A percentile compares a stretch with the other conserved stretches of the same genome.
Conservation (phyloP, 2,888 invertebrate genomes). For the Orgyia antiqua region DNA sequence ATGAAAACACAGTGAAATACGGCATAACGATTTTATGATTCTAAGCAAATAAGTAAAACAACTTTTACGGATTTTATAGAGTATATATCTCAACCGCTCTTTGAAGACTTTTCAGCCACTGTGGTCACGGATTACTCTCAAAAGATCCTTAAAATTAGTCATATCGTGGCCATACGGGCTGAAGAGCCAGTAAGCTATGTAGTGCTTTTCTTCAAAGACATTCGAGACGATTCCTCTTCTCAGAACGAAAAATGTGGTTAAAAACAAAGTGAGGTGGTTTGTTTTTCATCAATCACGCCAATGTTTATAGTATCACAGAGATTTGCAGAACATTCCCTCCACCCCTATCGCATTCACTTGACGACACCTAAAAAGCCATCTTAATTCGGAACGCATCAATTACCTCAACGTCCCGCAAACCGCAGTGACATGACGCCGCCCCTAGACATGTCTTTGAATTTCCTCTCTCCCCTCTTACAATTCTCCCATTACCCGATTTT, state of each 20-base stretch:
- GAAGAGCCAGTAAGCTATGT: too few relatives aligned
- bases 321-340: conserved; percentile 16
- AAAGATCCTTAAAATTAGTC: too few relatives aligned
- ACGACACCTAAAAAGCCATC: conserved; percentile 45
- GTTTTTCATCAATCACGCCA: conserved; percentile 25
- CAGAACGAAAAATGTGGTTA: too few relatives aligned
- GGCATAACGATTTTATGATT: conserved; percentile 11
- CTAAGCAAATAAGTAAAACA: too few relatives aligned
- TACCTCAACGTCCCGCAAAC: conserved; percentile 41
- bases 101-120: too few relatives aligned
- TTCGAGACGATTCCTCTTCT: too few relatives aligned
- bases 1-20: conserved; percentile 27
- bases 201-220: too few relatives aligned
- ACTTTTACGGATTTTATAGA: too few relatives aligned
- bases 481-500: conserved; percentile 30
- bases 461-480: conserved; percentile 26
- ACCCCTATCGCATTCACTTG: conserved; percentile 26
- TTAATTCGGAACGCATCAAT: conserved; percentile 61
- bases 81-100: too few relatives aligned
- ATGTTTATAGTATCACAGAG: conserved; percentile 20
- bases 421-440: conserved; percentile 62
- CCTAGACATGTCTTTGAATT: conserved; percentile 65
- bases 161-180: too few relatives aligned
- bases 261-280: conserved; percentile 7
- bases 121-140: too few relatives aligned